Percentiles rank a stretch among this genome's conserved stretches.
Conservation (phyloP, 1,140 invertebrate species). For the Agrypnia vestita region DNA sequence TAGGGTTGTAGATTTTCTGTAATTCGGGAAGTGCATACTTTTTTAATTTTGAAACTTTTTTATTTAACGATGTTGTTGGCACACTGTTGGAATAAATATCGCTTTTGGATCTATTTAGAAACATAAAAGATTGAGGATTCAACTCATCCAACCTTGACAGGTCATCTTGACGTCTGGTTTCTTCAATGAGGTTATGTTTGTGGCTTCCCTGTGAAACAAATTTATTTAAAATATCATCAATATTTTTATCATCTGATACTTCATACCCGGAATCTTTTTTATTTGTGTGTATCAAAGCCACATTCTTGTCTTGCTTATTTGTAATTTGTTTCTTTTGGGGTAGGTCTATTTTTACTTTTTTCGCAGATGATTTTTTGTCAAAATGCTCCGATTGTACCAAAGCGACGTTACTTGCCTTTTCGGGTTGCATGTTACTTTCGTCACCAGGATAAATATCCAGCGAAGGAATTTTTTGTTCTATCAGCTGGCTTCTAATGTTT, state of each 20-base stretch:
- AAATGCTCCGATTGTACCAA: conserved; percentile 65
- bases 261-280: conserved; percentile 3
- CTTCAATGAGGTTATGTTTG: neutral
- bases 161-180: neutral
- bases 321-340: neutral
- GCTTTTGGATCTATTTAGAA: conserved; percentile 37
- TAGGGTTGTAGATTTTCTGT: conserved; percentile 56
- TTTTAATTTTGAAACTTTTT: conserved; percentile 55
- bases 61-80: conserved; percentile 23
- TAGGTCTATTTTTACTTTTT: conserved; percentile 19
- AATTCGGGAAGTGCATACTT: conserved; percentile 55
- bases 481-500: conserved; percentile 70
- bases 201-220: neutral
- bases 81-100: neutral
- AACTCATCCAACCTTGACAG: conserved; percentile 66
- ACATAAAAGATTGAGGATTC: conserved; percentile 59
- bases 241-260: conserved; percentile 24
- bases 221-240: conserved; percentile 31
- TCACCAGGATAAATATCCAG: conserved; percentile 68
- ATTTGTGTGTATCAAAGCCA: neutral
- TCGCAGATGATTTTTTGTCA: conserved; percentile 28
- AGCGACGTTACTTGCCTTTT: conserved; percentile 64
- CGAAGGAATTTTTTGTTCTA: conserved; percentile 68
- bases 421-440: conserved; percentile 46
- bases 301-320: neutral